Percentiles rank a stretch among this genome's conserved stretches.
Conservation (phyloP, 2,888 invertebrate species). For the Limenitis camilla region DNA sequence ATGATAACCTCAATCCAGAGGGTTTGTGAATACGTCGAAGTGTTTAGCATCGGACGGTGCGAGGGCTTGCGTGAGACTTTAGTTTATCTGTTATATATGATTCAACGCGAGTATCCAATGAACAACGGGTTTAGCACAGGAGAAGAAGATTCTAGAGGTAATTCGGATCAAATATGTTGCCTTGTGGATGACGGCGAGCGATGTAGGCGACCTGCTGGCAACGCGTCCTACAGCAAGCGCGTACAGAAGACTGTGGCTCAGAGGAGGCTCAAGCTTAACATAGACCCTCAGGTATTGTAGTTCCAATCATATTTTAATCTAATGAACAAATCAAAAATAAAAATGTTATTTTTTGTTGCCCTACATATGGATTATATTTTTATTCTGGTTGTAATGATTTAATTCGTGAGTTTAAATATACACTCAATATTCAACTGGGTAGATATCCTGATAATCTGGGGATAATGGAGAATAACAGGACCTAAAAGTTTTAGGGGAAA, state of each 20-base stretch:
- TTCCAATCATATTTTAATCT: constrained; percentile 6
- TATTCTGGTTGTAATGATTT: too few species aligned
- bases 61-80: constrained; percentile 47
- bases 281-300: constrained; percentile 76
- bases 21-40: constrained; percentile 64
- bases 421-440: too few species aligned
- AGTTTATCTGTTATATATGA: constrained; percentile 68
- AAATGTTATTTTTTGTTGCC: too few species aligned
- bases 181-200: constrained; percentile 91
- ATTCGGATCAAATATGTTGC: constrained; percentile 93
- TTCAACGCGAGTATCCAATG: constrained; percentile 74
- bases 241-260: constrained; percentile 97
- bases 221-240: constrained; percentile 96
- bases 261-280: constrained; percentile 89
- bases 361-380: too few species aligned
- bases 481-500: too few species aligned
- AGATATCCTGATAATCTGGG: too few species aligned
- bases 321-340: neutral
- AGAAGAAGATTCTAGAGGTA: constrained; percentile 91
- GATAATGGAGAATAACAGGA: too few species aligned
- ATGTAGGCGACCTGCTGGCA: constrained; percentile 91
- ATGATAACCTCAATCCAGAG: constrained; percentile 61
- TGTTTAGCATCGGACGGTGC: constrained; percentile 49
- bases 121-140: constrained; percentile 95
- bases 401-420: too few species aligned